phyloP scores from a whole-genome alignment of 30 jellyfish, hydroid and myxozoan genomes.

The Morbakka virulenta region DNA sequence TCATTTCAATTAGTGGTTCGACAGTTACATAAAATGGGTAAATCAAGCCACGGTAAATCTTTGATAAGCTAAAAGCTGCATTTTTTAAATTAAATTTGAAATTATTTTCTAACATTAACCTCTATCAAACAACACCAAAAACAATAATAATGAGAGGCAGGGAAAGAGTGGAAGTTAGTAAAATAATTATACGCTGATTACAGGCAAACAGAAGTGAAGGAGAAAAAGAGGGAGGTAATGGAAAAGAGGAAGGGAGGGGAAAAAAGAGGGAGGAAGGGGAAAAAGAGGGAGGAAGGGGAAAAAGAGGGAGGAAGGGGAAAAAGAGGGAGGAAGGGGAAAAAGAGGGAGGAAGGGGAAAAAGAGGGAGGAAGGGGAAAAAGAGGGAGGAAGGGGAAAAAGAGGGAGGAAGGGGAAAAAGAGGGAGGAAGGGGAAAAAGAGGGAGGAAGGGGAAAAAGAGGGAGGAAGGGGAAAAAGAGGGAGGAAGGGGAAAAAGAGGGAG shows the following conservation, averaged over 20 bases:
- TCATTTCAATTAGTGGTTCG: too few relatives aligned
- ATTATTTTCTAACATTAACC: too few relatives aligned
- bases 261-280: neutral
- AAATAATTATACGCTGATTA: neutral
- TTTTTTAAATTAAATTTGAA: too few relatives aligned
- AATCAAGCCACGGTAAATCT: too few relatives aligned
- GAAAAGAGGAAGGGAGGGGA: neutral
- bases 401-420: neutral
- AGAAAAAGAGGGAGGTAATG: neutral
- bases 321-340: neutral
- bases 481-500: neutral
- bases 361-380: neutral
- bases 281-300: neutral
- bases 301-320: neutral
- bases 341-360: neutral
- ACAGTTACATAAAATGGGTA: too few relatives aligned
- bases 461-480: neutral
- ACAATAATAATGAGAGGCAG: neutral
- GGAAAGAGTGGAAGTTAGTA: slow-evolving; percentile 2
- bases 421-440: neutral
- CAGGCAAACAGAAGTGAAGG: too few relatives aligned
- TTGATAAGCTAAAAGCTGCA: too few relatives aligned
- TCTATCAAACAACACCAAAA: neutral
- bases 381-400: neutral
- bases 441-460: neutral